phyloP scores from a whole-genome alignment of 2,113 vertebrate genomes.

The Carlito syrichta region DNA sequence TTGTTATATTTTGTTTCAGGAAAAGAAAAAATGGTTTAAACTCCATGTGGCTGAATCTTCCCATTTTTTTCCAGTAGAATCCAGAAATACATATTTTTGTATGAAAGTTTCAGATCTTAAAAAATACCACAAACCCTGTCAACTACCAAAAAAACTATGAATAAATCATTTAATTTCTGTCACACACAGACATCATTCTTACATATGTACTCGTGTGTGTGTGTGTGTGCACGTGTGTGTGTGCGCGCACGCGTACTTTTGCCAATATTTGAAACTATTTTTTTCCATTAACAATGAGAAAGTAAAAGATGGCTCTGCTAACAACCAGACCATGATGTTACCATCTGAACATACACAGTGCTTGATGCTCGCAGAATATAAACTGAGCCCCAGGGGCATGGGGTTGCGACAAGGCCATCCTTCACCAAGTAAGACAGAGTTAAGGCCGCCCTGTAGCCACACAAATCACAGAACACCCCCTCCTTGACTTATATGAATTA shows the following conservation, averaged over 20 bases:
- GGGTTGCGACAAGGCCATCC: background rate
- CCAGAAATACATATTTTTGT: background rate
- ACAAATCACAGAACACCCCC: background rate
- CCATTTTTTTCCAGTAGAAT: background rate
- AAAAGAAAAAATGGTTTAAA: background rate
- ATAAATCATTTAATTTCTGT: background rate
- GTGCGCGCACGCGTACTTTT: background rate
- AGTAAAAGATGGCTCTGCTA: background rate
- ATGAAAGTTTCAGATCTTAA: slow-evolving; percentile 26
- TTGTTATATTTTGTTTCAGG: background rate
- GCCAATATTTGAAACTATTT: background rate
- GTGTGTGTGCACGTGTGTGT: too few relatives aligned
- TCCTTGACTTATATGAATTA: background rate
- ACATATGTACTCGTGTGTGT: too few relatives aligned
- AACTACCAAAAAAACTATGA: background rate
- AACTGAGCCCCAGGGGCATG: accelerated
- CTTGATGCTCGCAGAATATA: background rate
- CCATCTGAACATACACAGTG: background rate
- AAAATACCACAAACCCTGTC: background rate
- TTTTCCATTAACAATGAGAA: background rate
- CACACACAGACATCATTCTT: background rate
- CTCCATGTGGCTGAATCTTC: background rate
- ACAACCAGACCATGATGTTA: background rate
- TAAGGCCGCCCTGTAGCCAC: background rate
- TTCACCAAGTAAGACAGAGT: background rate